Conservation (phyloP, 2,888 invertebrate species). For the Heliconius charithonia region DNA sequence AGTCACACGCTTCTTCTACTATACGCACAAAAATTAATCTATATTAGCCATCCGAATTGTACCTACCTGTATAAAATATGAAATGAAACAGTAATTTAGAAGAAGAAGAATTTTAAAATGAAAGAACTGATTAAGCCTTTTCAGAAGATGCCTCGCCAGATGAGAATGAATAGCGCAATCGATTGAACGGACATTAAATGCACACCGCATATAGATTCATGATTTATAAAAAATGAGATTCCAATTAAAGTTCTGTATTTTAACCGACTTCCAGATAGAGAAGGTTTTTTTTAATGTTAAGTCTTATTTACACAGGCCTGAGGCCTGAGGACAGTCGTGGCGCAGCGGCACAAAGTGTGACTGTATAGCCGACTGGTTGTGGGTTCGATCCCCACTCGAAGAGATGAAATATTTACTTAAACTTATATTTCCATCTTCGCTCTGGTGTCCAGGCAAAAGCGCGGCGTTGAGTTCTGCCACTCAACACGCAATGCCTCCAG, state of each 20-base stretch:
- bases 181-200: slow-evolving; percentile 11
- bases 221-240: neutral
- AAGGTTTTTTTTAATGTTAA: too few species aligned
- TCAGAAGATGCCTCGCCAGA: slow-evolving; percentile 12
- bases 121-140: slow-evolving; percentile 19
- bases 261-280: neutral
- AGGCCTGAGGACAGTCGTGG: too few species aligned
- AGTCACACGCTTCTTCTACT: too few species aligned
- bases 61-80: neutral
- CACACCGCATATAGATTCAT: slow-evolving; percentile 10
- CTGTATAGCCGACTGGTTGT: too few species aligned
- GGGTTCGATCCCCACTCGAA: too few species aligned
- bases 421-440: too few species aligned
- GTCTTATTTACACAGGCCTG: too few species aligned
- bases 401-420: too few species aligned
- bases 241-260: neutral
- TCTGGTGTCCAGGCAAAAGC: too few species aligned
- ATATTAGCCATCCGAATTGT: neutral
- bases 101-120: slow-evolving; percentile 1
- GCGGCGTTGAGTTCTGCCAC: too few species aligned
- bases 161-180: slow-evolving; percentile 13
- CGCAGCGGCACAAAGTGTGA: too few species aligned
- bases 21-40: neutral
- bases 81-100: neutral
- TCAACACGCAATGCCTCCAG: too few species aligned